Conservation (phyloP, 2,797 vertebrate species). For the Streptopelia turtur region DNA sequence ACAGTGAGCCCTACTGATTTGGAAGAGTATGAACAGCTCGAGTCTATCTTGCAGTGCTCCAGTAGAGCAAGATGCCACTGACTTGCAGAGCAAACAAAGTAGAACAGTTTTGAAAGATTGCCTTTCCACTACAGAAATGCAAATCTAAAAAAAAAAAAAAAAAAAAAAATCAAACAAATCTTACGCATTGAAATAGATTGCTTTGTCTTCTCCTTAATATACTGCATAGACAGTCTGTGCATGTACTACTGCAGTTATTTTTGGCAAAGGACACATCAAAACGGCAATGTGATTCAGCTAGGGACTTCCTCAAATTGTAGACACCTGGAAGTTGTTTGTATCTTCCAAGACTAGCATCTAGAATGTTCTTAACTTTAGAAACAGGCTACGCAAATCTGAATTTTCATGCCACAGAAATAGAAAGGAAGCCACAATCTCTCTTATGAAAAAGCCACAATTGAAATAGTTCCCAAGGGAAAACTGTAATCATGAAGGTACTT, state of each 20-base stretch:
- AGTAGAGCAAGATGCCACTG: neutral
- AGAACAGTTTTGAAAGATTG: neutral
- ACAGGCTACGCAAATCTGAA: conserved; percentile 30
- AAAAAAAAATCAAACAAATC: neutral
- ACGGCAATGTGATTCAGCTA: conserved; percentile 12
- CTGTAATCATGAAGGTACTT: conserved; percentile 51
- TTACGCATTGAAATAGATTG: neutral
- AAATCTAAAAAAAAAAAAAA: neutral
- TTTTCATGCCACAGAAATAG: conserved; percentile 6
- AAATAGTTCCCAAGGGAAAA: conserved; percentile 59
- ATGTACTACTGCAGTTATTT: neutral
- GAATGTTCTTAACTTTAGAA: conserved; percentile 40
- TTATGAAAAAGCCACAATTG: conserved; percentile 54
- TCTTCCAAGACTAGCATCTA: neutral
- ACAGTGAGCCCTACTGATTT: neutral
- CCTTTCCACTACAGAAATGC: neutral
- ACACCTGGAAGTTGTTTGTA: conserved; percentile 15
- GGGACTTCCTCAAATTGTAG: conserved; percentile 29
- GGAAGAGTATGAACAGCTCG: neutral
- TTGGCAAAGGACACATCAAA: conserved; percentile 41
- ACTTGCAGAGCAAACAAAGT: neutral
- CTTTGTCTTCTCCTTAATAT: neutral
- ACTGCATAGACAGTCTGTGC: neutral
- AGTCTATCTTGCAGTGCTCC: neutral
- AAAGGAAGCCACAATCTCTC: conserved; percentile 58